Evolutionary conservation across 2,113 vertebrate genomes (phyloP), one percentile per base, ranked within the genome.

Genomic region (Crocuta crocuta): DNA sequence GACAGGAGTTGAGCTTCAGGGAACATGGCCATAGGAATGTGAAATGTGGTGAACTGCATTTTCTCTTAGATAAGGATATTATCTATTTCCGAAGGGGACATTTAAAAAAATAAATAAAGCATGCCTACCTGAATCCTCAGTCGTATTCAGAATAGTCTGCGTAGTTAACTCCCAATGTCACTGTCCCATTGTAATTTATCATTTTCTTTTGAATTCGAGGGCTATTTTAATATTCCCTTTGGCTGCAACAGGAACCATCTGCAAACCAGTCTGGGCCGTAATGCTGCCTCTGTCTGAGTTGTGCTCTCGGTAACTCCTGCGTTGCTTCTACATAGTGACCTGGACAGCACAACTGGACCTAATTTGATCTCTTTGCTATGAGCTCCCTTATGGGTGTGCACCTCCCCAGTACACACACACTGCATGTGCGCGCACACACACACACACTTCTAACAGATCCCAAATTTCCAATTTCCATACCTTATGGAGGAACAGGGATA

Each of bases 201-300:
- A 85, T 79, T 93, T 96, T 92, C 89, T 95, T 98, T 94, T 94
- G 82, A 97, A 97, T 95, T 97, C 95, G 82, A 97, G 95, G 91
- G 95, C 97, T 98, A 91, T 97, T 97, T 88, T 95, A 91, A 96
- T 93, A 0, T 89, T 98, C 92, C 97, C 91, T 98, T 97, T 98
- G 94, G 84, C 95, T 94, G 89, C 97, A 96, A 98, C 63, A 98
- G 98, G 97, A 87, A 85, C 94, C 97, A 95, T 95, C 89, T 96
- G 81, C 83, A 96, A 97, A 33, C 50, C 76, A 97, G 76, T 82
- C 9, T 33, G 88, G 58, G 45, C 76, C 87, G 7, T 8, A 89
- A 43, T 66, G 74, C 87, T 80, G 83, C 71, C 89, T 94, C 96
- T 95, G 95, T 97, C 97, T 96, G 88, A 97, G 76, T 58, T 76